phyloP scores from a whole-genome alignment of 2,797 vertebrate species.

The Catostomus latipinnis region DNA sequence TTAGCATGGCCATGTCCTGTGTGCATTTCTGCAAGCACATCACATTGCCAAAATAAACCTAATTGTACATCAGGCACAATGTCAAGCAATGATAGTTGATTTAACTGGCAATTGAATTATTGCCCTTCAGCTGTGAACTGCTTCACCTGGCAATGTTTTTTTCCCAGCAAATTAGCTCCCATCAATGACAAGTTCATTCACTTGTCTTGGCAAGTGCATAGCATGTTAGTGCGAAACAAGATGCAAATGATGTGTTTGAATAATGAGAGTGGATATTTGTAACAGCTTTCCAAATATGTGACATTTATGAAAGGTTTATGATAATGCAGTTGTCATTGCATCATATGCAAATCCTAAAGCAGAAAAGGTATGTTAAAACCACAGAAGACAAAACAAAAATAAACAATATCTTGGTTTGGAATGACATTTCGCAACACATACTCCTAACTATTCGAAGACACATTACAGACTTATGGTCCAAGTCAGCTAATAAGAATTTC shows the following conservation, averaged over 20 bases:
- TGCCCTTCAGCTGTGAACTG: conserved; percentile 48
- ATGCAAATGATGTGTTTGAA: conserved; percentile 51
- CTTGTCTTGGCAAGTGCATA: conserved; percentile 27
- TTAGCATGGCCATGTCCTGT: conserved; percentile 46
- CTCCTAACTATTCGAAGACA: neutral
- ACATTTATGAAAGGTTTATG: conserved; percentile 49
- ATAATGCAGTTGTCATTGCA: conserved; percentile 48
- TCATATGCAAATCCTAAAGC: conserved; percentile 25
- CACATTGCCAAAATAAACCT: conserved; percentile 50
- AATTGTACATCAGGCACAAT: conserved; percentile 56
- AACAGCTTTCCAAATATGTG: conserved; percentile 45
- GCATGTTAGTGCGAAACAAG: conserved; percentile 45
- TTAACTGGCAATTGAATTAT: conserved; percentile 61
- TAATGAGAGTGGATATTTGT: conserved; percentile 59
- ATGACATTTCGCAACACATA: neutral
- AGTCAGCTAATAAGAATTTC: neutral
- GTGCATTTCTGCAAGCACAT: conserved; percentile 53
- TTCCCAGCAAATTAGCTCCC: conserved; percentile 57
- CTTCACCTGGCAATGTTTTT: conserved; percentile 54
- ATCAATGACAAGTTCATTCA: conserved; percentile 59
- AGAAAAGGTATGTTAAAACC: conserved; percentile 3
- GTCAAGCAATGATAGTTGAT: conserved; percentile 60
- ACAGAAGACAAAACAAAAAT: conserved; percentile 27
- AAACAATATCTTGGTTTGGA: conserved; percentile 13
- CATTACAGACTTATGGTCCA: neutral